Conservation (phyloP, 2,888 invertebrate genomes). For the Gortyna flavago region DNA sequence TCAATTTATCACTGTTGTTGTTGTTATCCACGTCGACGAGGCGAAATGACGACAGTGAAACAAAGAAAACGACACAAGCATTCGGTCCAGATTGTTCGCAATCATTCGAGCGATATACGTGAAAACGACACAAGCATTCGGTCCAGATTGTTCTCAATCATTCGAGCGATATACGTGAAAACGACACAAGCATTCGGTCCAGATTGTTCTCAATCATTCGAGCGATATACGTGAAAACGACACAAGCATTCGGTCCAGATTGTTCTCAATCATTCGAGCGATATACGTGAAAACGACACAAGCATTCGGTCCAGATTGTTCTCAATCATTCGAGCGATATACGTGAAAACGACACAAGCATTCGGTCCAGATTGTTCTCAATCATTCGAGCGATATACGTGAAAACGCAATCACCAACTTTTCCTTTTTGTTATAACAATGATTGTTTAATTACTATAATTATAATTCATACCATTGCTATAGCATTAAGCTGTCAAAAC, state of each 20-base stretch:
- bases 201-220: constrained; percentile 38
- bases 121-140: constrained; percentile 39
- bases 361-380: constrained; percentile 40
- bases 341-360: constrained; percentile 36
- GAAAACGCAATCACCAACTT: constrained; percentile 48
- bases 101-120: constrained; percentile 31
- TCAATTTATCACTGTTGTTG: constrained; percentile 15
- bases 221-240: constrained; percentile 40
- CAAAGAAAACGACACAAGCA: constrained; percentile 32
- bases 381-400: constrained; percentile 31
- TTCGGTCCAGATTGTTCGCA: constrained; percentile 39
- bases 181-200: constrained; percentile 35
- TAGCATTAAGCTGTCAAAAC: constrained; percentile 40
- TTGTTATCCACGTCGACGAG: background rate
- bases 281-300: constrained; percentile 35
- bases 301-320: constrained; percentile 39
- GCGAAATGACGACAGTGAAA: constrained; percentile 18
- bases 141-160: constrained; percentile 37
- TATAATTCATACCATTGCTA: constrained; percentile 14
- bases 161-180: constrained; percentile 33
- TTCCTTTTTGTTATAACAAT: constrained; percentile 37
- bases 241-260: constrained; percentile 35
- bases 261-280: constrained; percentile 37
- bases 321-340: constrained; percentile 31
- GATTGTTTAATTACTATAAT: constrained; percentile 40